Percentiles rank a stretch among this genome's conserved stretches.
phyloP scores from a whole-genome alignment of 2,888 invertebrate genomes.

The Sesamia inferens region DNA sequence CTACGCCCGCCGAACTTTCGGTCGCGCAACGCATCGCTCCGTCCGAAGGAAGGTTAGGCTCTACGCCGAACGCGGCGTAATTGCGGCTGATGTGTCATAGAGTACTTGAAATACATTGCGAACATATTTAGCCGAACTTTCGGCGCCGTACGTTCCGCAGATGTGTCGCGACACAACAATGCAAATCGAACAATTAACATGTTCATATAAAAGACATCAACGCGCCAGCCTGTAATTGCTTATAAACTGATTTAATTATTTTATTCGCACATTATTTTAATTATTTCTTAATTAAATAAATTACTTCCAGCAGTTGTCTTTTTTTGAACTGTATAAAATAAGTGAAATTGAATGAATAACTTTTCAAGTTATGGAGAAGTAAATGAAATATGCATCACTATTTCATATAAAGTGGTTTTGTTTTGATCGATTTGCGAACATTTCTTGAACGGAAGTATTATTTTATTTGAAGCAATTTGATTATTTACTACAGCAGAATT shows the following conservation, averaged over 20 bases:
- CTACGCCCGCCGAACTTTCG: no score
- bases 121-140: no score
- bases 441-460: conserved; percentile 15
- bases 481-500: not conserved
- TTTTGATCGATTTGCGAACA: conserved; percentile 4
- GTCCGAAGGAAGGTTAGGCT: no score
- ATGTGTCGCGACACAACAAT: no score
- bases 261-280: conserved; percentile 2
- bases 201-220: conserved; percentile 63
- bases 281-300: conserved; percentile 3
- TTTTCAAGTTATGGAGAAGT: conserved; percentile 19
- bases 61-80: no score
- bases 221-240: conserved; percentile 17
- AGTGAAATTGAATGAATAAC: conserved; percentile 11
- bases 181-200: conserved; percentile 3
- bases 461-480: not conserved
- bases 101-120: no score
- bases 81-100: no score
- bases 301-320: conserved; percentile 9
- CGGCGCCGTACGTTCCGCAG: no score
- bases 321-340: conserved; percentile 14
- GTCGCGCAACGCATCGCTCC: no score
- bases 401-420: conserved; percentile 19
- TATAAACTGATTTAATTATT: conserved; percentile 13
- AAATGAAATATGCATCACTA: conserved; percentile 30